These are phyloP conservation scores for Leuciscus waleckii DNA, from an alignment of 2,797 vertebrate species.

Conservation along the genomic window DNA sequence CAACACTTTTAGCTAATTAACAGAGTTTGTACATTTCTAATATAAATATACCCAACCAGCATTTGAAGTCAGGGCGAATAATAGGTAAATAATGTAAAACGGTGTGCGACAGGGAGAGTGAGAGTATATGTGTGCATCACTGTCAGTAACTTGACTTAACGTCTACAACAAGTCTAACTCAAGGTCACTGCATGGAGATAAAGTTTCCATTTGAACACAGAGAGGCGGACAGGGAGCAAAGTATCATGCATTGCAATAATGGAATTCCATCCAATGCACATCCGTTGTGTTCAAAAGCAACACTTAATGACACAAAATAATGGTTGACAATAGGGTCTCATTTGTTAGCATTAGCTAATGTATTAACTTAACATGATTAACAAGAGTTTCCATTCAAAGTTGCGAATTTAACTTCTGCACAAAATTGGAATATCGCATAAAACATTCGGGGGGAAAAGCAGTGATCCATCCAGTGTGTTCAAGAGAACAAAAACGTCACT, in stretches of 20 bases:
- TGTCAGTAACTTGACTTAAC: constrained; percentile 48
- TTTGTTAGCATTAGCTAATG: too few relatives aligned
- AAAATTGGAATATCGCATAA: background rate
- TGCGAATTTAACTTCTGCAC: background rate
- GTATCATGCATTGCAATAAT: constrained; percentile 23
- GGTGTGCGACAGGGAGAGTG: constrained; percentile 22
- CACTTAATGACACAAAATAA: background rate
- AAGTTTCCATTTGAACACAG: constrained; percentile 42
- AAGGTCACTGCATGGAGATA: constrained; percentile 46
- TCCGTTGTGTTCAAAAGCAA: constrained; percentile 9
- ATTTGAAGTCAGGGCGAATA: constrained; percentile 26
- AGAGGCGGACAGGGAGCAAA: background rate
- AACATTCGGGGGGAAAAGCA: background rate
- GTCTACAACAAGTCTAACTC: constrained; percentile 29
- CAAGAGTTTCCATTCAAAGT: background rate
- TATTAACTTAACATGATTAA: background rate
- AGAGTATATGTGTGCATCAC: constrained; percentile 38
- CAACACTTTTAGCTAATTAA: background rate
- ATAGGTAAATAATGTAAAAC: constrained; percentile 50
- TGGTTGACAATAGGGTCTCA: background rate
- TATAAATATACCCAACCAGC: background rate
- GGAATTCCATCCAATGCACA: constrained; percentile 8
- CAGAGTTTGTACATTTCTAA: background rate
- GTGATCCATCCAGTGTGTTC: background rate
- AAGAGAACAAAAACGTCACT: background rate